Conservation (phyloP, 2,113 vertebrate genomes). For the Festucalex cinctus region DNA sequence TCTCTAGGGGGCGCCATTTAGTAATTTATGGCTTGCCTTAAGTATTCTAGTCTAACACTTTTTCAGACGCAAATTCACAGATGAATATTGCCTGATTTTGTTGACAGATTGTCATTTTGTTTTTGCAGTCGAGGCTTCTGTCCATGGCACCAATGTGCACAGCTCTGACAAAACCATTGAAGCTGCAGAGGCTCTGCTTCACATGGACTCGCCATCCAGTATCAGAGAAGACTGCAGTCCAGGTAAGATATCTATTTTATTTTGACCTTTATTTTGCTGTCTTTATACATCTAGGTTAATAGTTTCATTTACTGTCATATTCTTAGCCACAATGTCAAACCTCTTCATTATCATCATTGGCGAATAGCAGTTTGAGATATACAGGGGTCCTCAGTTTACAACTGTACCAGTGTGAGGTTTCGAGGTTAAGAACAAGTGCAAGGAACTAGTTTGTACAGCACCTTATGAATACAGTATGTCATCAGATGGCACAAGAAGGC, state of each 20-base stretch:
- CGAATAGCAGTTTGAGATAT: too few species aligned
- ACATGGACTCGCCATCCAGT: conserved; percentile 97
- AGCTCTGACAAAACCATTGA: conserved; percentile 95
- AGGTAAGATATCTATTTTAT: conserved; percentile 53
- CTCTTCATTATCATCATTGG: not conserved
- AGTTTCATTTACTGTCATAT: too few species aligned
- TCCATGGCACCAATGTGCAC: conserved; percentile 81
- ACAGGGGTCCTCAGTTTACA: not conserved
- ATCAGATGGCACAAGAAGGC: too few species aligned
- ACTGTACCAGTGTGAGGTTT: not conserved
- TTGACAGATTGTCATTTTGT: conserved; percentile 16
- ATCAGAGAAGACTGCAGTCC: conserved; percentile 81
- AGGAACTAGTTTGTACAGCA: too few species aligned
- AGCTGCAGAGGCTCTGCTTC: conserved; percentile 95
- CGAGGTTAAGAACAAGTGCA: too few species aligned
- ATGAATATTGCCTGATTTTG: not conserved
- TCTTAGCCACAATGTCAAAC: not conserved
- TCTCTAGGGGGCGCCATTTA: conserved; percentile 27
- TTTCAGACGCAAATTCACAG: not conserved
- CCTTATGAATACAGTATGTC: too few species aligned
- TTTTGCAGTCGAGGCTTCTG: conserved; percentile 90
- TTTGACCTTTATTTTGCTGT: not conserved
- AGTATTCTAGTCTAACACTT: not conserved
- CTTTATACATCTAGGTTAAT: not conserved
- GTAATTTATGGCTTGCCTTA: not conserved